Base-by-base conservation (phyloP, 2,113 vertebrate species). In the Diphyllodes magnificus region DNA sequence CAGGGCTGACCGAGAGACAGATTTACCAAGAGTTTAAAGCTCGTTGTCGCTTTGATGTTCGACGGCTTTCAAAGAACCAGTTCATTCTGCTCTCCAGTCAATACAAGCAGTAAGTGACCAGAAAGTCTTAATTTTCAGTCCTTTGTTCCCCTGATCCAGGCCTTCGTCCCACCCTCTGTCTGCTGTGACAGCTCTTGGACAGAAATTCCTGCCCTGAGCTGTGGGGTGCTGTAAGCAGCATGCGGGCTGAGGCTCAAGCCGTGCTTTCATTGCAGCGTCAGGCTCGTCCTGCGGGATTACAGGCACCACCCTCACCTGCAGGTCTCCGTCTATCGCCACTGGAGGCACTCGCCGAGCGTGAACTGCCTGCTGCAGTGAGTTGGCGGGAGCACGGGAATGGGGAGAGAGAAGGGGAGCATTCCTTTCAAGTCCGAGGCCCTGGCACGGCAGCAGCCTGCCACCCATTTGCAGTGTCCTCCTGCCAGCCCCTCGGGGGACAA, bases 31-130 rank as follows among this genome's bases (percentile, higher is more conserved):
- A 97, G 71, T 98, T 98, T 68, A 97, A 96, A 91, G 69, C 64
- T 33, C 54, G 69, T n/a, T 97, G 98, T 97, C 92, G 72, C 70
- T 98, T 98, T 7, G 98, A 98, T 24, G 94, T 98, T 73, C 86
- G 95, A 51, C 78, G 71, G 7, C 97, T 98, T 76, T 95, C 94
- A 1, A 47, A 21, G 39, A 96, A 91, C 93, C 97, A 97, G 82
- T 98, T 98, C 91, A 61, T 98, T 73, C 95, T 98, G 53, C 83
- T 98, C 40, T 95, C 98, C 87, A 96, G 88, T n/a, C 97, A 97
- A 76, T 97, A 97, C 33, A 98, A 97, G 51, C 75, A 97, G 98
- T 98, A 96, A 94, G 98, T 96, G 42, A 90, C 65, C 6, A 12
- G 61, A 68, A 91, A 69, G 33, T 63, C 47, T 70, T 63, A 19